Base-by-base conservation (phyloP, 2,797 vertebrate species). In the Sebastes oblongus region DNA sequence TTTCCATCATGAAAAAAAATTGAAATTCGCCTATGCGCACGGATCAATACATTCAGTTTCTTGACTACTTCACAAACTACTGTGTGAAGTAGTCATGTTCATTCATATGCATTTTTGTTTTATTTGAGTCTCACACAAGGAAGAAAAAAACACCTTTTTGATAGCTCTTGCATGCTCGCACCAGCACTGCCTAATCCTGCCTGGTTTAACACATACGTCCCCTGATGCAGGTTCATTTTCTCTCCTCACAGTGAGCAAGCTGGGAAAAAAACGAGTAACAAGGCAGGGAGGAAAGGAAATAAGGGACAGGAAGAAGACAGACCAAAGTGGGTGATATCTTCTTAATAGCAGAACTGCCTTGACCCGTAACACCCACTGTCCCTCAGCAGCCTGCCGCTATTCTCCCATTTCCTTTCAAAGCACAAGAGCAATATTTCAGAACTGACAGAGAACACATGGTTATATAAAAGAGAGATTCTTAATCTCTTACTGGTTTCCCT, bases 181-280 rank as follows among this genome's bases (percentile, higher is more conserved):
- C 46, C 69, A 64, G 34, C 65, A 24, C 83, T 85, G 70, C 50
- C 65, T 91, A 78, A 85, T 88, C 86, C 81, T 78, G 60, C 29
- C 56, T 81, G 84, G 58, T 13, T 84, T 72, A 59, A 87, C 52
- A 74, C 67, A 71, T 70, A 80, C 60, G 77, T 86, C 81, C 83
- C 71, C 64, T 86, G 80, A 77, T 61, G 55, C 66, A 75, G 74
- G 88, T 90, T 91, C 56, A 89, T 89, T 89, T 92, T 81, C 85
- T 88, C 56, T 79, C 52, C 60, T 84, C 58, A 25, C 80, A 80
- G 66, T 30, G 54, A 75, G 69, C 29, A 42, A 52, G 55, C 25
- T 5, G 39, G 60, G 46, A 59, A 58, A 66, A 56, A 34, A 60
- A 55, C 66, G 22, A 39, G 18, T 64, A 73, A 58, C 13, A 22